Evolutionary conservation across 2,888 invertebrate species (phyloP).

Genomic region (Cinara cedri): DNA sequence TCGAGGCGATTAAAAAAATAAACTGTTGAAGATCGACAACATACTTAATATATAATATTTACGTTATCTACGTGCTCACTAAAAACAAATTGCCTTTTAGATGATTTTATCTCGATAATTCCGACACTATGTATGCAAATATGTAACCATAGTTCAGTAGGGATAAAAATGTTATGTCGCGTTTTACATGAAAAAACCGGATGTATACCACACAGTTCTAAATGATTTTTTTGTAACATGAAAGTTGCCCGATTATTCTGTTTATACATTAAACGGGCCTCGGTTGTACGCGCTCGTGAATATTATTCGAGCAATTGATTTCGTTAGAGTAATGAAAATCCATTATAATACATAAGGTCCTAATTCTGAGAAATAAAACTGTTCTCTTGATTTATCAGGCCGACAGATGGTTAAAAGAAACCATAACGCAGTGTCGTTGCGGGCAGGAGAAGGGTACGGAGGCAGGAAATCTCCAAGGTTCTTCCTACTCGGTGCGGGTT

Average conservation of each 20-base stretch:
- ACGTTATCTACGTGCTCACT: too few species aligned
- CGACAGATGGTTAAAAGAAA: neutral
- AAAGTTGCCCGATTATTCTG: neutral
- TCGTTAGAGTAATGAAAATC: neutral
- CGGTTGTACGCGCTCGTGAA: neutral
- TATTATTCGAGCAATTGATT: constrained; percentile 6
- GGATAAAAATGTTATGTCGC: too few species aligned
- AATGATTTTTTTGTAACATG: neutral
- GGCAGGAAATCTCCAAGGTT: neutral
- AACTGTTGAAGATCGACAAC: too few species aligned
- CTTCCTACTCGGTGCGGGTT: neutral
- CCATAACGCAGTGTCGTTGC: neutral
- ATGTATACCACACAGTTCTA: neutral
- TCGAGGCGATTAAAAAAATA: too few species aligned
- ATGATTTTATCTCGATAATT: too few species aligned
- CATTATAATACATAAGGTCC: neutral
- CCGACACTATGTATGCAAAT: too few species aligned
- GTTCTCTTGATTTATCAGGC: neutral
- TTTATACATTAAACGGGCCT: too few species aligned
- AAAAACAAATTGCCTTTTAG: too few species aligned
- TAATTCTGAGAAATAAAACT: neutral
- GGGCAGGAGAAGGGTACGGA: too few species aligned
- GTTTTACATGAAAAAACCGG: neutral
- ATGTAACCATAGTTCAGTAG: too few species aligned
- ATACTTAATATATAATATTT: too few species aligned